Base-by-base conservation (phyloP, 2,888 invertebrate genomes). In the Brenthis ino region DNA sequence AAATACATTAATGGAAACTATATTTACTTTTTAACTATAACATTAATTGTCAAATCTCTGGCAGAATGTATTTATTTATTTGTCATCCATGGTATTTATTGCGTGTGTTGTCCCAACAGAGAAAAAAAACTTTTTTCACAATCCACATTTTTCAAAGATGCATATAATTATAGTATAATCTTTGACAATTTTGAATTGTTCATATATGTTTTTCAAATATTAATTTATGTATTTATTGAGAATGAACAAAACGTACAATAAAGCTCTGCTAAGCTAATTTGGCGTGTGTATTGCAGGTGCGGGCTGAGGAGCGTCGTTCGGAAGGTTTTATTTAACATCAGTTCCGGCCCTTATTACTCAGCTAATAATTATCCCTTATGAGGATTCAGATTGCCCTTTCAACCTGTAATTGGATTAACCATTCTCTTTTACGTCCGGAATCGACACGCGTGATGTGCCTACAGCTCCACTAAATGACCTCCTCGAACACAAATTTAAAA, bases 321-420 rank as follows among this genome's bases (percentile, higher is more conserved):
- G 65, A 60, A 69, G 71, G 67, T 68, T 68, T 65, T 64, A 69
- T 70, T 67, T 57, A 64, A 58, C 67, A 68, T 65, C 69, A 69
- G 69, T 66, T 71, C 63, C 56, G 65, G 58, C 37, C 67, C 67
- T 70, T 72, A 70, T 72, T 70, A 69, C 72, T 67, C 54, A 68
- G 71, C 65, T 64, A 66, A 71, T 73, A 74, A 76, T 75, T 74
- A 74, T 74, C 72, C 72, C 71, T 68, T 55, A 72, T 63, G 73
- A 73, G 72, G 67, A 64, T 65, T 71, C 70, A 63, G 71, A 75
- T 72, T 74, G 73, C 72, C 74, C 73, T 77, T 77, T 75, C 73
- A 75, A 75, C 73, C 72, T 67, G 73, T 74, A 76, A 77, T 76
- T 74, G 72, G 72, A 73, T 72, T 74, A 77, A 71, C 73, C 73